Base-by-base conservation (phyloP, 2,888 invertebrate genomes). In the Plagodis pulveraria region DNA sequence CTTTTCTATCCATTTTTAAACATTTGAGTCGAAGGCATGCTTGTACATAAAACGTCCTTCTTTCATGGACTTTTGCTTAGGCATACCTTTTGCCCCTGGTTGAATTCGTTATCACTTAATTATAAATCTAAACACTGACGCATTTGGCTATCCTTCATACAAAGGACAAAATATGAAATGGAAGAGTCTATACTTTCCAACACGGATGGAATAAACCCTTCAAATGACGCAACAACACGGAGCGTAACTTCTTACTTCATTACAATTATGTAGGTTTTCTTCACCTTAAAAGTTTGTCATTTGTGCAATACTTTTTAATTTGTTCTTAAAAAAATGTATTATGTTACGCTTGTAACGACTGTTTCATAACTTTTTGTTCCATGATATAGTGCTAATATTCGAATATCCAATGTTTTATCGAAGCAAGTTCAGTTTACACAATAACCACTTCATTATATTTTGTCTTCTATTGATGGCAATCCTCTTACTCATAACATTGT, bases 11-110 rank as follows among this genome's bases (percentile, higher is more conserved):
- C 50, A 56, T 50, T 44, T 32, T 55, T 57, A 46, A 59, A 47
- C 47, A 12, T 12, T 36, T 11, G 12, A 11, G 8, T 47, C 33
- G 6, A 6, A 9, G 12, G 32, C 32, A 33, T 8, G 9, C 6
- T 36, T 9, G 48, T 38, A 32, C 10, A 48, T 48, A 8, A 38
- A 1, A 8, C 38, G 38, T 46, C 6, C 32, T 11, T 12, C 5
- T 47, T 34, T 33, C n/a, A n/a, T 11, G 11, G 11, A n/a, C 42
- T 62, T n/a, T n/a, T 57, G 35, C 40, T n/a, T 56, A 38, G 32
- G 58, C 53, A 56, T 64, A 58, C 53, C 58, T 69, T 70, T 70
- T 75, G 68, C 70, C 64, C 72, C 61, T 62, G 71, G 69, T 66
- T 67, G 41, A 54, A 61, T 58, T 64, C 62, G 33, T 36, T 35